Base-by-base conservation (phyloP, 2,797 vertebrate species). In the Acanthiza pusilla region DNA sequence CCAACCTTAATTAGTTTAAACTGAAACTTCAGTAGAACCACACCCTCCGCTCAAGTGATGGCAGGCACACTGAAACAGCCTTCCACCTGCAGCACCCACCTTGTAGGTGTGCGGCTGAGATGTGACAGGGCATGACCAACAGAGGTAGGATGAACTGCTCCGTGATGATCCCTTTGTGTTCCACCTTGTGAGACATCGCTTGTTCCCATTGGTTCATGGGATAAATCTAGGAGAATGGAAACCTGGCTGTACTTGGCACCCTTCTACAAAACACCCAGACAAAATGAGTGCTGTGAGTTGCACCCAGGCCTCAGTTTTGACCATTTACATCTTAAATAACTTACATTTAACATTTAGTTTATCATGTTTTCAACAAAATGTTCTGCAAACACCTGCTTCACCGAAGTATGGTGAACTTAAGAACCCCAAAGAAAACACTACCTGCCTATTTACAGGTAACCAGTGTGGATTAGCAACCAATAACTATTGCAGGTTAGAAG, bases 11-110 rank as follows among this genome's bases (percentile, higher is more conserved):
- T 83, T 67, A 85, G 54, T 42, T 81, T 50, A 82, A 91, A 79
- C 21, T 57, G 61, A 76, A 73, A 63, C 43, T 43, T 54, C 66
- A 75, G 77, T 43, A 51, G 81, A 89, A 79, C 89, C 87, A 82
- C 89, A 88, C 82, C 94, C 53, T 45, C 51, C 47, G 38, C 78
- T 79, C 60, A 60, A 71, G 68, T 2, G 0, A 48, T 19, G 58
- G 72, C 90, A 94, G 38, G 16, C 45, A 25, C 77, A 71, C 36
- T n/a, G 10, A 30, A 88, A 47, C 26, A 72, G 50, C 36, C 30
- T 57, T 20, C 40, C 27, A 48, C 29, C 29, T 76, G 26, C 34
- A 74, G 36, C 67, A 76, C 29, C 55, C 48, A 63, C 87, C 47
- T 45, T 12, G 19, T 9, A 50, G 26, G 29, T 0, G 16, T 57